Base-by-base conservation (phyloP, 2,888 invertebrate genomes). In the Chelonus formosanus region DNA sequence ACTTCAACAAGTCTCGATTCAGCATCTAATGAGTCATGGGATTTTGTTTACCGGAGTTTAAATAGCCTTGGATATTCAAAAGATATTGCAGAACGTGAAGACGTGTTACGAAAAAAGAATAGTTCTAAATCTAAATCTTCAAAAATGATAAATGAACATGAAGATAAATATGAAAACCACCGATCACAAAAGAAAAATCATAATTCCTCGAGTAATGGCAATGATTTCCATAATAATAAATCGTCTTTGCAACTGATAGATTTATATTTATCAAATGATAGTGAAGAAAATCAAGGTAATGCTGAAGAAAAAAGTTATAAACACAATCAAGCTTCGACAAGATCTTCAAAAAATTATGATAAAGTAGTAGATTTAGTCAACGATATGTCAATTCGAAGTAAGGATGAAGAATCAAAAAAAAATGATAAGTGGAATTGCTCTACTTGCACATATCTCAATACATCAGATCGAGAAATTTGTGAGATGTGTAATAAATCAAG, bases 31-130 rank as follows among this genome's bases (percentile, higher is more conserved):
- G 92, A 92, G 72, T 89, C 89, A 60, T 94, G 94, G 94, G 91
- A 91, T 78, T 93, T 92, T 77, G 93, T 94, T 0, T 94, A 91
- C 78, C 88, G 90, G 73, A 91, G 92, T 78, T 84, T 94, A 44
- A 92, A 93, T 66, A 91, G 89, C 73, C 90, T 91, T 75, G 91
- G 92, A 0, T 91, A 92, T 73, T 86, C 86, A 1, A 86, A 86
- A 36, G 92, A 92, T 74, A 79, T 90, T 5, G 89, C 89, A 0
- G 90, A 90, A 74, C 82, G 91, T 55, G 91, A 90, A 64, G 89
- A 93, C 73, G 86, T 91, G 64, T 74, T 89, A 48, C 87, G 87
- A 5, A 79, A 76, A 55, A 73, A 72, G n/a, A 76, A 77, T 3
- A 59, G n/a, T 50, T 36, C 3, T 4, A 59, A 52, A 20, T 36